Evolutionary conservation across 2,113 vertebrate genomes (phyloP).

Genomic region (Carettochelys insculpta): DNA sequence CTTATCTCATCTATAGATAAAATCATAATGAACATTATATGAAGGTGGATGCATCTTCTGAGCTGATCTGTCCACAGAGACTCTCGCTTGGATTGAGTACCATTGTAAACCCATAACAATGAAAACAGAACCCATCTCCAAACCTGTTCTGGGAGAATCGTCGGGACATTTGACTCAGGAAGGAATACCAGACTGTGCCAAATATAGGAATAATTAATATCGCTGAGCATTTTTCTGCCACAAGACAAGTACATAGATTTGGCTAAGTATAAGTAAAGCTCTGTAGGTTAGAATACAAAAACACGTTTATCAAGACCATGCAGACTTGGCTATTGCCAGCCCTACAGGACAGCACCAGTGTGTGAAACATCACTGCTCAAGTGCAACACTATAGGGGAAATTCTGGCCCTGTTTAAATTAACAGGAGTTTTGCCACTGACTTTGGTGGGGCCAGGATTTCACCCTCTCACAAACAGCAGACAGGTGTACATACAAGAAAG

Average conservation of each 20-base stretch:
- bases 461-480: background rate
- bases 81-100: background rate
- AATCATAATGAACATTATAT: background rate
- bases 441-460: background rate
- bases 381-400: background rate
- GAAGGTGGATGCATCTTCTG: background rate
- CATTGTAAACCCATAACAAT: background rate
- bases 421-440: background rate
- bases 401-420: background rate
- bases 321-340: background rate
- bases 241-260: background rate
- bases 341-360: background rate
- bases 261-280: slow-evolving; percentile 11
- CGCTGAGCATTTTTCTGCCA: slow-evolving; percentile 7
- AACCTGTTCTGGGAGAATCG: background rate
- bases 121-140: background rate
- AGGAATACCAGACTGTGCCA: background rate
- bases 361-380: background rate
- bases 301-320: background rate
- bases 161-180: background rate
- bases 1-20: background rate
- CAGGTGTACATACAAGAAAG: background rate
- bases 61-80: background rate
- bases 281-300: slow-evolving; percentile 9
- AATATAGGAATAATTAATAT: background rate